These are phyloP conservation scores for Bos indicus DNA, from an alignment of 2,113 vertebrate species.

Conservation along the genomic window DNA sequence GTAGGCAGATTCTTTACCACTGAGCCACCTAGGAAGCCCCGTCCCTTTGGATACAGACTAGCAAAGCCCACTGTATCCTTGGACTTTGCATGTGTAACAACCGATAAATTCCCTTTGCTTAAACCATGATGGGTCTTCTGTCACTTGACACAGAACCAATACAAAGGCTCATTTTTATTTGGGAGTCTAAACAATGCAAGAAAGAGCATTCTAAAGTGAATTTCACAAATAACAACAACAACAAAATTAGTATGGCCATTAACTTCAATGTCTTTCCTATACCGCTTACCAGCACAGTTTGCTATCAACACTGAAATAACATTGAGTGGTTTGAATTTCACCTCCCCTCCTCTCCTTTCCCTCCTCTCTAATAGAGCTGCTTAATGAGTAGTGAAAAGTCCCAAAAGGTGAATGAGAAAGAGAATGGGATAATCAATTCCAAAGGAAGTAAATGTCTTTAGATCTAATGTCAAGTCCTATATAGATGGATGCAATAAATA, in stretches of 20 bases:
- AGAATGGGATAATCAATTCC: background rate
- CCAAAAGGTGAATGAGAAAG: slow-evolving; percentile 29
- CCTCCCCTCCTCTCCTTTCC: background rate
- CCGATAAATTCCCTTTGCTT: background rate
- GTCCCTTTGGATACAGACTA: background rate
- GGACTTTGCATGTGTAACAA: background rate
- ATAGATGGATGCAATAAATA: background rate
- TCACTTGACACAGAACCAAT: background rate
- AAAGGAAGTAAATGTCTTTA: background rate
- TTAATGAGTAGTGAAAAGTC: slow-evolving; percentile 61
- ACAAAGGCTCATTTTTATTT: background rate
- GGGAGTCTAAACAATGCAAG: background rate
- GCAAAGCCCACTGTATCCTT: background rate
- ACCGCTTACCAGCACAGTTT: background rate
- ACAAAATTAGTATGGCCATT: background rate
- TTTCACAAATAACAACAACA: background rate
- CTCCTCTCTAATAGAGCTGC: slow-evolving; percentile 12
- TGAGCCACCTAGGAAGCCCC: background rate
- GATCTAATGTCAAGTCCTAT: background rate
- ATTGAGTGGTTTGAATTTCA: slow-evolving; percentile 50
- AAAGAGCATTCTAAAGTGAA: background rate
- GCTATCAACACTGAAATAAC: slow-evolving; percentile 46
- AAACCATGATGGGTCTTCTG: background rate
- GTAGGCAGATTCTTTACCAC: background rate
- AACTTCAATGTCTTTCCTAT: background rate